Conservation (phyloP, 1,140 invertebrate species). For the Lutraria rhynchaena region DNA sequence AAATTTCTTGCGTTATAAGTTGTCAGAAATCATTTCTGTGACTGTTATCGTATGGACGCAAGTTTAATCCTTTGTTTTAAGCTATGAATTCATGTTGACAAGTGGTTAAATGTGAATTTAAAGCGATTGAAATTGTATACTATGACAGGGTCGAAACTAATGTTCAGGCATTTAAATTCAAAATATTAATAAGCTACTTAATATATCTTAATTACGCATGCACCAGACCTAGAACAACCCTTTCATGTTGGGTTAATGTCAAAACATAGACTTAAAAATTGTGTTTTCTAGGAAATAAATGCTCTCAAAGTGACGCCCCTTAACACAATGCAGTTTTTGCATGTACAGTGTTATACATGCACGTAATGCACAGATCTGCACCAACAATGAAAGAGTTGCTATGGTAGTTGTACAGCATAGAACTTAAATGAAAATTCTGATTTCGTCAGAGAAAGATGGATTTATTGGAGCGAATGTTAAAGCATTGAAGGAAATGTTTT, state of each 20-base stretch:
- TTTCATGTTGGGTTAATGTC: neutral
- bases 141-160: neutral
- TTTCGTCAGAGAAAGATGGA: too few species aligned
- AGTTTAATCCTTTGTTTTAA: neutral
- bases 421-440: too few species aligned
- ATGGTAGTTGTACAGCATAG: neutral
- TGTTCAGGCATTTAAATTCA: slow-evolving; percentile 20
- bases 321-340: slow-evolving; percentile 28
- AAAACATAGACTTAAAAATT: too few species aligned
- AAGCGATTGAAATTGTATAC: neutral
- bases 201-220: neutral
- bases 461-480: too few species aligned
- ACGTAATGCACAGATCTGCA: neutral
- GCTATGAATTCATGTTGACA: neutral
- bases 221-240: neutral
- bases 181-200: neutral
- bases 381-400: neutral
- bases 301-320: slow-evolving; percentile 9
- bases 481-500: too few species aligned
- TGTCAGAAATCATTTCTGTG: neutral
- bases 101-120: neutral
- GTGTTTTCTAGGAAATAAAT: neutral
- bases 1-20: neutral
- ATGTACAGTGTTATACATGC: slow-evolving; percentile 30
- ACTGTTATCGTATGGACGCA: neutral